Conservation (phyloP, 2,888 invertebrate genomes). For the Melipona bicolor region DNA sequence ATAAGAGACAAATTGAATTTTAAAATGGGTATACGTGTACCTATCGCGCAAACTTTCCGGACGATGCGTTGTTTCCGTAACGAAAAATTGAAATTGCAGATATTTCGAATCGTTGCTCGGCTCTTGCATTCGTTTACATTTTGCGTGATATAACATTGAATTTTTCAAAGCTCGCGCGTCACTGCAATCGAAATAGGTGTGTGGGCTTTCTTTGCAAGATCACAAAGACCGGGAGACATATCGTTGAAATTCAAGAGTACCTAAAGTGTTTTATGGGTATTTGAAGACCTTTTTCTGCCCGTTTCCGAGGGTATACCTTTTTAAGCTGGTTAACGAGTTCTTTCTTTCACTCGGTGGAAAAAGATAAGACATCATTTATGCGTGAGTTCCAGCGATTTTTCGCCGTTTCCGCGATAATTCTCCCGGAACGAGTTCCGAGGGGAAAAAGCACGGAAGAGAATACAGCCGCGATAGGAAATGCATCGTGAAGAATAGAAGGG, state of each 20-base stretch:
- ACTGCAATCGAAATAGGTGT: background rate
- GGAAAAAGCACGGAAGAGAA: conserved; percentile 18
- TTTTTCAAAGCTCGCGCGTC: background rate
- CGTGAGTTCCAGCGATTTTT: conserved; percentile 6
- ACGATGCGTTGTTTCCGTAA: background rate
- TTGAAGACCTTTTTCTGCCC: background rate
- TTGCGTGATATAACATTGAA: background rate
- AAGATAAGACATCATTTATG: background rate
- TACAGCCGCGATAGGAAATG: conserved; percentile 31
- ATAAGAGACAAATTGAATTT: background rate
- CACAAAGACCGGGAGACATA: background rate
- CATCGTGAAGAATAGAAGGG: conserved; percentile 22
- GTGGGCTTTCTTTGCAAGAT: background rate
- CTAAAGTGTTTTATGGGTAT: background rate
- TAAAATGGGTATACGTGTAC: too few relatives aligned
- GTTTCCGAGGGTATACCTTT: background rate
- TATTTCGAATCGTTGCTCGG: too few relatives aligned
- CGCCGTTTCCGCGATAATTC: conserved; percentile 19
- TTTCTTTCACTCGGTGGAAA: background rate
- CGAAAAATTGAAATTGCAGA: background rate
- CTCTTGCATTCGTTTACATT: background rate
- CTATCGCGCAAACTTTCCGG: too few relatives aligned
- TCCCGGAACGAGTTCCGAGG: conserved; percentile 6
- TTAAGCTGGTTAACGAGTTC: background rate
- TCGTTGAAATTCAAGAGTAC: background rate